These are phyloP conservation scores for Empis stercorea DNA, from an alignment of 2,888 invertebrate genomes.

Conservation along the genomic window DNA sequence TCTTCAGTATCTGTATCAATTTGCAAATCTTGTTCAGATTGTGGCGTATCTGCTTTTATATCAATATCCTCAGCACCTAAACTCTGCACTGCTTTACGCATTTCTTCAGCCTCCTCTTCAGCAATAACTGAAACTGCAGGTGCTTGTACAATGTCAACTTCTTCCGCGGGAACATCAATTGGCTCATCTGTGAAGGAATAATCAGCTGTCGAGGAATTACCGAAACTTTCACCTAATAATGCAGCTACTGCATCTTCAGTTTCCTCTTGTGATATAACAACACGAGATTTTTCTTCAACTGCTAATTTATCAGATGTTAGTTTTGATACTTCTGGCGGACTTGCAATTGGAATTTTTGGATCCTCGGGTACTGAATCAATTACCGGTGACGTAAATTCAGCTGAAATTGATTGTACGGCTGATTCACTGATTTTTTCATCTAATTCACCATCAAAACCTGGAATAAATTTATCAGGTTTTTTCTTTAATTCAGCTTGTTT, in stretches of 20 bases:
- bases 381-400: conserved; percentile 35
- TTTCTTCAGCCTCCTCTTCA: conserved; percentile 68
- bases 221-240: conserved; percentile 73
- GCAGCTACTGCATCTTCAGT: conserved; percentile 87
- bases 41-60: conserved; percentile 71
- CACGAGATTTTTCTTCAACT: conserved; percentile 65
- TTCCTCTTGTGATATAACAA: conserved; percentile 80
- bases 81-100: conserved; percentile 72
- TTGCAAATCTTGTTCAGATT: conserved; percentile 69
- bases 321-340: conserved; percentile 36
- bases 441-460: conserved; percentile 52
- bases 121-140: conserved; percentile 40
- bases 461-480: conserved; percentile 50
- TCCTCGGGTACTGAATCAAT: conserved; percentile 33
- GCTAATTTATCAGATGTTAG: conserved; percentile 41
- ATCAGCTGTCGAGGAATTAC: conserved; percentile 42
- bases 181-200: conserved; percentile 35
- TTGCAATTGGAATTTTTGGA: conserved; percentile 32
- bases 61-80: conserved; percentile 57
- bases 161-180: conserved; percentile 25
- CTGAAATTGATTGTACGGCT: conserved; percentile 67
- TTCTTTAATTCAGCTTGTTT: conserved; percentile 23
- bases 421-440: conserved; percentile 64
- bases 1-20: conserved; percentile 81
- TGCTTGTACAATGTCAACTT: conserved; percentile 33